These are phyloP conservation scores for Octomys mimax DNA, from an alignment of 2,797 vertebrate genomes.

Conservation along the genomic window DNA sequence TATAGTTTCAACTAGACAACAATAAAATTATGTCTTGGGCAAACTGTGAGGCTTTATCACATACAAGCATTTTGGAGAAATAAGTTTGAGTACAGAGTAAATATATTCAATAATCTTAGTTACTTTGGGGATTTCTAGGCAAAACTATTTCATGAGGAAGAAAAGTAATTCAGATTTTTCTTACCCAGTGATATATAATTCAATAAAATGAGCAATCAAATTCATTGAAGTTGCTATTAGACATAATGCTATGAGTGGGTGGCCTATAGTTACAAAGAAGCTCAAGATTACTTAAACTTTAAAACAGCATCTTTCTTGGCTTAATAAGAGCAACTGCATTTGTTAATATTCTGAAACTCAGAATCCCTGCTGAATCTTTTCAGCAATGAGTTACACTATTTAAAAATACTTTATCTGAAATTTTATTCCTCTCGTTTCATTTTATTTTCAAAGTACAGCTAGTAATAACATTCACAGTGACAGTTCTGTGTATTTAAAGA, in stretches of 20 bases:
- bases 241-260: background rate
- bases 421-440: constrained; percentile 43
- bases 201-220: constrained; percentile 36
- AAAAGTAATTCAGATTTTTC: constrained; percentile 46
- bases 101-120: background rate
- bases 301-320: constrained; percentile 1
- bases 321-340: constrained; percentile 44
- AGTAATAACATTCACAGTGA: background rate
- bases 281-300: constrained; percentile 35
- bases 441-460: constrained; percentile 2
- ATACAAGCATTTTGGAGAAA: background rate
- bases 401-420: constrained; percentile 37
- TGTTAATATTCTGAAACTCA: constrained; percentile 54
- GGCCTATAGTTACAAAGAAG: background rate
- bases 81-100: background rate
- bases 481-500: constrained; percentile 24
- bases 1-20: constrained; percentile 2
- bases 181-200: constrained; percentile 14
- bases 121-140: background rate
- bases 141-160: constrained; percentile 45
- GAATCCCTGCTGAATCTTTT: constrained; percentile 21
- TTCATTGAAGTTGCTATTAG: constrained; percentile 15
- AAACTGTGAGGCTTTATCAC: background rate
- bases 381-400: background rate
- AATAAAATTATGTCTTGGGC: background rate